These are phyloP conservation scores for Poeciliopsis turneri DNA, from an alignment of 2,797 vertebrate species.

Conservation along the genomic window DNA sequence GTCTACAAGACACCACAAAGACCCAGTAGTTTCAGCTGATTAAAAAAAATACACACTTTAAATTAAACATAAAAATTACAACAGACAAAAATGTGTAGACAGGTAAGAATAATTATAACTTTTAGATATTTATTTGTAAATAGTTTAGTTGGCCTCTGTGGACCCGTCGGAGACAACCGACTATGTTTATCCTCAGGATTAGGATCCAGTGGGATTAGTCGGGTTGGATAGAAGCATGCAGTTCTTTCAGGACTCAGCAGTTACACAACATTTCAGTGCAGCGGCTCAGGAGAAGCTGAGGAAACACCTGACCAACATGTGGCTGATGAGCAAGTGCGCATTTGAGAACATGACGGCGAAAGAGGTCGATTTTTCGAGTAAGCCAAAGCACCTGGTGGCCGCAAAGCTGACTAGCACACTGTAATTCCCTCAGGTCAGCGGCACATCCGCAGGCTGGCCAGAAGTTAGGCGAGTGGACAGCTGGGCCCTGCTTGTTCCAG, in stretches of 20 bases:
- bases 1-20: background rate
- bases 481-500: constrained; percentile 35
- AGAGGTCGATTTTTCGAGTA: background rate
- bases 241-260: constrained; percentile 38
- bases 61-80: background rate
- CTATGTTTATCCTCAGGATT: constrained; percentile 60
- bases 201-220: constrained; percentile 74
- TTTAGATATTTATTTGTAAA: background rate
- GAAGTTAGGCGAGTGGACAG: constrained; percentile 29
- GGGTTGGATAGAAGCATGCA: constrained; percentile 32
- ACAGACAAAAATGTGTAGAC: background rate
- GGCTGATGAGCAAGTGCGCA: background rate
- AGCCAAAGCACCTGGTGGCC: background rate
- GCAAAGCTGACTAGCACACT: background rate
- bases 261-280: constrained; percentile 58
- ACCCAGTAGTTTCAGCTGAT: background rate
- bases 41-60: too few relatives aligned
- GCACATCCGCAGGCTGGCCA: constrained; percentile 20
- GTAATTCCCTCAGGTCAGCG: constrained; percentile 1
- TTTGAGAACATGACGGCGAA: constrained; percentile 19
- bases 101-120: background rate
- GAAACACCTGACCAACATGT: constrained; percentile 49
- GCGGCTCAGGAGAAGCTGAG: constrained; percentile 28
- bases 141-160: background rate
- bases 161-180: constrained; percentile 23